These are phyloP conservation scores for Brenthis ino DNA, from an alignment of 2,888 invertebrate genomes.

Conservation along the genomic window DNA sequence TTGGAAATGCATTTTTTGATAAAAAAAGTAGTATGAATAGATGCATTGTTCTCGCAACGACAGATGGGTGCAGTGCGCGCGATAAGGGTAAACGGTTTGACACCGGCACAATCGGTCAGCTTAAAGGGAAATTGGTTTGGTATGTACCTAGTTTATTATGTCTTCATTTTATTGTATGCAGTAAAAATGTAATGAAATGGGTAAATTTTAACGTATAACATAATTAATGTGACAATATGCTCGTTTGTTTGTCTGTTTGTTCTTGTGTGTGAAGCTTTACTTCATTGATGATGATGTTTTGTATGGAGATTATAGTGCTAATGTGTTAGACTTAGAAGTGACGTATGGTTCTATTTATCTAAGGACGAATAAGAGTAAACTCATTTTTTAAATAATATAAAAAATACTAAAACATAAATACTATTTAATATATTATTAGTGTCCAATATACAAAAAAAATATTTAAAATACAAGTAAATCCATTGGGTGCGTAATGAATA, in stretches of 20 bases:
- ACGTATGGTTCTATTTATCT: too few relatives aligned
- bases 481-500: conserved; percentile 63
- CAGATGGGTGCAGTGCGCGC: conserved; percentile 59
- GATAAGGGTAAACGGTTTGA: conserved; percentile 76
- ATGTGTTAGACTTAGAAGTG: too few relatives aligned
- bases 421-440: background rate
- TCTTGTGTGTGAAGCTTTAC: too few relatives aligned
- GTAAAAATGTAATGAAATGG: background rate
- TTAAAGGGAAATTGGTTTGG: conserved; percentile 9
- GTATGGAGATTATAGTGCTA: too few relatives aligned
- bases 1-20: conserved; percentile 48
- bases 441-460: background rate
- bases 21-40: conserved; percentile 43
- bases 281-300: too few relatives aligned
- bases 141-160: background rate
- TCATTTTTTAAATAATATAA: too few relatives aligned
- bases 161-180: conserved; percentile 2
- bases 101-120: conserved; percentile 70
- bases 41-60: conserved; percentile 62
- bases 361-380: too few relatives aligned
- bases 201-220: background rate
- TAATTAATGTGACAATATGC: too few relatives aligned
- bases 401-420: too few relatives aligned
- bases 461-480: conserved; percentile 1
- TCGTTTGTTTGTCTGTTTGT: too few relatives aligned